Conservation (phyloP, 2,888 invertebrate genomes). For the Harmothoe impar region DNA sequence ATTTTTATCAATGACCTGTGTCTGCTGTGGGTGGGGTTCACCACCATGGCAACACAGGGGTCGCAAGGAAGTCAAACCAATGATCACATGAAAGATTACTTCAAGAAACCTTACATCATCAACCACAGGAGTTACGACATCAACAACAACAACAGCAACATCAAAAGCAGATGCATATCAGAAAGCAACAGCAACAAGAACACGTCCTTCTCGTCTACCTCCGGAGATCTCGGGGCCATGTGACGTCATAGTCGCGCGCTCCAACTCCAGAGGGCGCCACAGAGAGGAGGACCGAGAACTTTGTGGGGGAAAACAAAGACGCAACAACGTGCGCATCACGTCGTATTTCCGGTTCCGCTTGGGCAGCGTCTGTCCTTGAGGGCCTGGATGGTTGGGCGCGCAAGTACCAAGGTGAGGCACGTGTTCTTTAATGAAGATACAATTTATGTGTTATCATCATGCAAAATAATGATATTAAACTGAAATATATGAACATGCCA, state of each 20-base stretch:
- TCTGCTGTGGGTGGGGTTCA: background rate
- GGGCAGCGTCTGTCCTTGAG: slow-evolving; percentile 58
- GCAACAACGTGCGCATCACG: slow-evolving; percentile 54
- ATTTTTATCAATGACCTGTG: background rate
- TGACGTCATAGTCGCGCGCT: slow-evolving; percentile 14
- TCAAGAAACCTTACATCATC: background rate
- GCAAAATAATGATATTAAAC: background rate
- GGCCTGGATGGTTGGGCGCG: slow-evolving; percentile 59
- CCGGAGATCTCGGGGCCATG: slow-evolving; percentile 35
- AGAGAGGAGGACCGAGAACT: background rate
- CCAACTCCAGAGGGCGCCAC: slow-evolving; percentile 18
- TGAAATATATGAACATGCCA: background rate
- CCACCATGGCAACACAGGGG: slow-evolving; percentile 31
- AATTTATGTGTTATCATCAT: background rate
- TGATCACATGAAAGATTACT: background rate
- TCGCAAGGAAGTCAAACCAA: slow-evolving; percentile 12
- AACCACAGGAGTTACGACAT: background rate
- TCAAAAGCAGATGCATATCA: background rate
- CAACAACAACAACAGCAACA: background rate
- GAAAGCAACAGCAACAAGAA: background rate
- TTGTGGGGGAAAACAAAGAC: slow-evolving; percentile 30
- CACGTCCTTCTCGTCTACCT: background rate
- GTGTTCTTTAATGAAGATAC: background rate
- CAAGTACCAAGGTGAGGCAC: slow-evolving; percentile 56
- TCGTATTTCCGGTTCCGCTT: slow-evolving; percentile 53